Evolutionary conservation across 2,888 invertebrate genomes (phyloP), one percentile per base, ranked within the genome.

Genomic region (Geotrupes spiniger): DNA sequence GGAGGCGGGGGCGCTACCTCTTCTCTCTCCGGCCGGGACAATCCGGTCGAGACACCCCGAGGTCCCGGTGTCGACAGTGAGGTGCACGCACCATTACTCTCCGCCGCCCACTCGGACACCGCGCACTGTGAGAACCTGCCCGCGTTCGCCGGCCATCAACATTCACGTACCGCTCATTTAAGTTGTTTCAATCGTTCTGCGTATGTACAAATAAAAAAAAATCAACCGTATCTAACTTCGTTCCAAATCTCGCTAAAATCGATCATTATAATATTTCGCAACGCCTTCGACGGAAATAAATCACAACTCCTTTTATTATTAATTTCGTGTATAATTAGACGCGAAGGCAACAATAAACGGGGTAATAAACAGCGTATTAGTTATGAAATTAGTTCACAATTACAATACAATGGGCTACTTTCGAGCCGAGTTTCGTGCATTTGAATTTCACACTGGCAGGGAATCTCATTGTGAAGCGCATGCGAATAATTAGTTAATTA

Each of bases 71-170:
- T 50, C 50, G 46, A 51, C 51, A 46, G 33, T 26, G 26, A 21
- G 39, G 27, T 43, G 39, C 42, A 47, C 42, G 43, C 42, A 47
- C 46, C 42, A 50, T 49, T 40, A 45, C 37, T 37, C 42, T 29
- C 36, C 17, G 25, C 36, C 50, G 41, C 46, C 50, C 46, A 40
- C 50, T 28, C 21, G 36, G 26, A 46, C 43, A 11, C 31, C 25
- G 36, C 40, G 36, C 43, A 25, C 46, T 46, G 46, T 51, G 51
- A 51, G 51, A 51, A 51, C 46, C 37, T 36, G n/a, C n/a, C 4
- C 26, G 33, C 46, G 39, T 46, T 46, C 31, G 40, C 41, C 46
- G 40, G 40, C 46, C 46, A 40, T 46, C 46, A 41, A 40, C 36
- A 39, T 25, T 38, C 38, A 27, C 31, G 21, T 37, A n/a, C 25